Conservation (phyloP, 2,113 vertebrate species). For the Osmerus mordax region DNA sequence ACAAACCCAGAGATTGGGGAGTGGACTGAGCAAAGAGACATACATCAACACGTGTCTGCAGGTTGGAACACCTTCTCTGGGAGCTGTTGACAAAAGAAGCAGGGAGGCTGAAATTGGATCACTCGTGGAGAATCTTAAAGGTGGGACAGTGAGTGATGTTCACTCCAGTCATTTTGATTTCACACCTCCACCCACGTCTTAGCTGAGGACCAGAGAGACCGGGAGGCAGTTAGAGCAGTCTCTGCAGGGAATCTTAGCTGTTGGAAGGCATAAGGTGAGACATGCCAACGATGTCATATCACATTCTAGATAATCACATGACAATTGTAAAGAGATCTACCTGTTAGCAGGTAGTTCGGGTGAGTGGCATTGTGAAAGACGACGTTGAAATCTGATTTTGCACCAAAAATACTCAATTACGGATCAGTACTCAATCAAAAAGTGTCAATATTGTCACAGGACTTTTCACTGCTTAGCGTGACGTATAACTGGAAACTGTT, state of each 20-base stretch:
- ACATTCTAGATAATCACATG: too few relatives aligned
- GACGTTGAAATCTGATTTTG: too few relatives aligned
- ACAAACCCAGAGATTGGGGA: background rate
- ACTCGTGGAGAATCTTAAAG: background rate
- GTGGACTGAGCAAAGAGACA: background rate
- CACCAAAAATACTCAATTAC: too few relatives aligned
- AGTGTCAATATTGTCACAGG: too few relatives aligned
- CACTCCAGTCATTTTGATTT: background rate
- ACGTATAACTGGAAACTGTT: too few relatives aligned
- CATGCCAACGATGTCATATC: too few relatives aligned
- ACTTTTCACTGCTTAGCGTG: too few relatives aligned
- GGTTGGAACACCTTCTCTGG: background rate
- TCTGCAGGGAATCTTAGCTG: background rate
- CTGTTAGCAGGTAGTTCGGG: too few relatives aligned
- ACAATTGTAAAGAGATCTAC: too few relatives aligned
- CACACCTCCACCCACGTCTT: background rate
- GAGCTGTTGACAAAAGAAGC: background rate
- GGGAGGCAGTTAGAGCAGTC: background rate
- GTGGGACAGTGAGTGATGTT: constrained; percentile 2
- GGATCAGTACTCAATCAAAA: too few relatives aligned
- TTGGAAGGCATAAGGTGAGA: background rate
- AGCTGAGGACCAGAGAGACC: background rate
- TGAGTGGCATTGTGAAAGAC: too few relatives aligned
- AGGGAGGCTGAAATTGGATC: background rate
- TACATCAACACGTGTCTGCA: background rate